These are phyloP conservation scores for Thamnaconus septentrionalis DNA, from an alignment of 2,113 vertebrate species.

Conservation along the genomic window DNA sequence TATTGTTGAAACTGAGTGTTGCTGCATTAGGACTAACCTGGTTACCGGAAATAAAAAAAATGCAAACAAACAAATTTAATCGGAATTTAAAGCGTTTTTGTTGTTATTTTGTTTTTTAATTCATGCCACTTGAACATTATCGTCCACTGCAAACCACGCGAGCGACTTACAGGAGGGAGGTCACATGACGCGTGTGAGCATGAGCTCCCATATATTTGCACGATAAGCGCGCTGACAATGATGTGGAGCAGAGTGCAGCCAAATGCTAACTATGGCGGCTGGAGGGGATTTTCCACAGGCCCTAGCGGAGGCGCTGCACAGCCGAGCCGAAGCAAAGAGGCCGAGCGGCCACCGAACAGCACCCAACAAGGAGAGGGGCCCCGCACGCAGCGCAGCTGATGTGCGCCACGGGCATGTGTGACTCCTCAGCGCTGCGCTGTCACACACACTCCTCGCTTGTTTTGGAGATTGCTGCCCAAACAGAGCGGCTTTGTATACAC, in stretches of 20 bases:
- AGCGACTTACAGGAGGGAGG: constrained; percentile 1
- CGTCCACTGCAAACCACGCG: neutral
- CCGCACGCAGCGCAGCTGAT: constrained; percentile 47
- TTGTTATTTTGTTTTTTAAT: no score
- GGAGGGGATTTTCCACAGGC: constrained; percentile 75
- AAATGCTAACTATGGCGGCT: constrained; percentile 67
- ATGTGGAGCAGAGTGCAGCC: constrained; percentile 69
- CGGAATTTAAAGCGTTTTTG: neutral
- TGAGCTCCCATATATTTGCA: constrained; percentile 49
- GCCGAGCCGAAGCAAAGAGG: constrained; percentile 40
- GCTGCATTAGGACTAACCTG: no score
- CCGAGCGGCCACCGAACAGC: constrained; percentile 63
- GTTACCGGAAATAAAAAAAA: neutral
- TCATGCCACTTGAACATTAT: neutral
- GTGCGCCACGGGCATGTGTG: constrained; percentile 51
- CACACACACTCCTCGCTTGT: constrained; percentile 63
- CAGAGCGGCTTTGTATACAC: constrained; percentile 64
- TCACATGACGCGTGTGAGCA: constrained; percentile 15
- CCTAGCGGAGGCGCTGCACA: constrained; percentile 54
- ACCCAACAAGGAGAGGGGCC: constrained; percentile 82
- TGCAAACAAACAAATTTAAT: neutral
- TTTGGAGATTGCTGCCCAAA: constrained; percentile 68
- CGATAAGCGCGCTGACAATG: constrained; percentile 63
- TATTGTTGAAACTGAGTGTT: no score
- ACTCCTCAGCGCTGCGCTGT: constrained; percentile 57